Evolutionary conservation across 2,888 invertebrate species (phyloP), one percentile per base, ranked within the genome.

Genomic region (Hemithea aestivaria): DNA sequence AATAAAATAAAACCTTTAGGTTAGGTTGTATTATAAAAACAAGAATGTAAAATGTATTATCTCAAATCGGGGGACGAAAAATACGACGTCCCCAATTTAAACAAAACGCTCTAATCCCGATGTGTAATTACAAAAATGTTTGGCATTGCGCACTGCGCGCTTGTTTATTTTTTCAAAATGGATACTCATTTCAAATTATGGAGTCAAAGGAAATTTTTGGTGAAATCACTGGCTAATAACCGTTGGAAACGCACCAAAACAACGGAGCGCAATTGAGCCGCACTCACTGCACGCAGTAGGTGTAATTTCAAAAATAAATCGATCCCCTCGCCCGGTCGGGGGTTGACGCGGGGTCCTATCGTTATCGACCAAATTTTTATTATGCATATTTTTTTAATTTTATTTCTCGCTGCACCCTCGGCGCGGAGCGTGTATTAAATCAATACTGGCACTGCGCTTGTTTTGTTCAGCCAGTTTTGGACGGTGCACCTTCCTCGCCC

Each of bases 281-380:
- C 23, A 12, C 29, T 12, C 12, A 20, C 9, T 27, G 42, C 41
- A 24, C 34, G 10, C 28, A 37, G 36, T 40, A 16, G 33, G 47
- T 48, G 48, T 52, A 54, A 52, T 60, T 56, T 56, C 47, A 28
- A 56, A 62, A 61, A 57, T 57, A 58, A 48, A 61, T 60, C 60
- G 59, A 58, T 58, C 65, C 70, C 66, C 72, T 73, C 58, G 57
- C 57, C 60, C 63, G 65, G 69, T 68, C 70, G 67, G 43, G 47
- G 49, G 59, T 52, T 53, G 53, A 57, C 70, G 68, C 39, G 65
- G 73, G 73, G 73, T 61, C 62, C 62, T 72, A 67, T 58, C 57
- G 74, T 68, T 75, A 80, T 76, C 79, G 83, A 77, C 78, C 78
- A 53, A 81, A 83, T 80, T 82, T 83, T 83, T 76, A 76, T 67